Conservation (phyloP, 2,888 invertebrate species). For the Stomorhina lunata region DNA sequence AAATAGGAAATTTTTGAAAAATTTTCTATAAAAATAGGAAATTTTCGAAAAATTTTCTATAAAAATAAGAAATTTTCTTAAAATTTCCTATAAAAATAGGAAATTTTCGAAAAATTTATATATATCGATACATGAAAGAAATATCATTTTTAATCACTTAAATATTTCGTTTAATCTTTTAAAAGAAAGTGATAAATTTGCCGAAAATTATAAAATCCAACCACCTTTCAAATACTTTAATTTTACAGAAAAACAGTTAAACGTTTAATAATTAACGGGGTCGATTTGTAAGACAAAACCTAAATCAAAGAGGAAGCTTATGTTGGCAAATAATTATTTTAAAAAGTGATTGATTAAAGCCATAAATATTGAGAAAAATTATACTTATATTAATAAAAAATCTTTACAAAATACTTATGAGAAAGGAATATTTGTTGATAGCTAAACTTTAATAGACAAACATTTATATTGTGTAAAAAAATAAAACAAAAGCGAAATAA, state of each 20-base stretch:
- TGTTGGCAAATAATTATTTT: not conserved
- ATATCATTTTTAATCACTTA: not conserved
- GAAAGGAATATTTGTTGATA: too few relatives aligned
- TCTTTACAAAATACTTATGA: too few relatives aligned
- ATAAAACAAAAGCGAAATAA: not conserved
- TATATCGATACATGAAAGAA: too few relatives aligned
- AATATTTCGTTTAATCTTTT: not conserved
- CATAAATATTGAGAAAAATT: not conserved
- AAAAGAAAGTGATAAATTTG: not conserved
- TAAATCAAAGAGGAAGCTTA: not conserved
- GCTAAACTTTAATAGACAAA: too few relatives aligned
- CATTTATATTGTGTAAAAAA: not conserved
- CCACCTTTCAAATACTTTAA: not conserved
- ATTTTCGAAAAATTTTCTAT: too few relatives aligned
- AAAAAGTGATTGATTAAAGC: not conserved
- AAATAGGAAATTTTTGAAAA: too few relatives aligned
- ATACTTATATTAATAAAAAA: too few relatives aligned
- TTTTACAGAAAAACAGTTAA: not conserved
- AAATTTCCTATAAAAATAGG: too few relatives aligned
- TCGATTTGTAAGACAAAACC: not conserved
- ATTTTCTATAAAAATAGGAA: too few relatives aligned
- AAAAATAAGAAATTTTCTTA: too few relatives aligned
- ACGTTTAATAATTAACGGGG: not conserved
- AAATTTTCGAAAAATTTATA: too few relatives aligned
- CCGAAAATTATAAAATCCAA: not conserved